Evolutionary conservation across 2,113 vertebrate genomes (phyloP), one percentile per base, ranked within the genome.

Genomic region (Callaeas wilsoni): DNA sequence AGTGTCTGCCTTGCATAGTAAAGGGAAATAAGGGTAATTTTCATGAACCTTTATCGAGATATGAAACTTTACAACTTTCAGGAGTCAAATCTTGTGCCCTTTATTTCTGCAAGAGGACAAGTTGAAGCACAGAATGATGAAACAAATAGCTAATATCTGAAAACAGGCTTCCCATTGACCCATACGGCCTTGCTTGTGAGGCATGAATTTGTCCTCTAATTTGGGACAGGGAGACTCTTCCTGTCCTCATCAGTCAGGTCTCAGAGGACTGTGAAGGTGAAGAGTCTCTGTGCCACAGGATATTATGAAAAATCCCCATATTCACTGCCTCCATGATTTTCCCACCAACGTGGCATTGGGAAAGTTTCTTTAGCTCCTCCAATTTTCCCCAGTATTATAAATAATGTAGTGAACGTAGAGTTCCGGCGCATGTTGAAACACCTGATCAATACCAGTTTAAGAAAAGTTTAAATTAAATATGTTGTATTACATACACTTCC

Each of bases 191-290:
- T 83, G 10, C 9, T 23, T 2, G 0, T 44, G 56, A 69, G 8
- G 9, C 27, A 80, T 0, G 0, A 23, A 13, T 4, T 4, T 70
- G 5, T 78, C 14, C 16, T 16, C 7, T 17, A 35, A 4, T 22
- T 21, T 57, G 19, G 11, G 30, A 18, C 33, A 53, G 35, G 25
- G 23, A 19, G 8, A 49, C 8, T 59, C 6, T 12, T 56, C 21
- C 25, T 81, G 30, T 68, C 27, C 27, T 29, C 4, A 56, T 65
- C 41, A 65, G 30, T 57, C 15, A 70, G 21, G 8, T 50, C 35
- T 46, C 2, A 1, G 42, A 71, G 7, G 20, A 37, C 19, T 74
- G 20, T 53, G 46, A 74, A 60, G 7, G 15, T 49, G 0, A 0
- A 60, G 29, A 62, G 4, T 12, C 13, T 49, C 29, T 37, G 26